Evolutionary conservation across 2,113 vertebrate genomes (phyloP), one percentile per base, ranked within the genome.

Genomic region (Alligator sinensis): DNA sequence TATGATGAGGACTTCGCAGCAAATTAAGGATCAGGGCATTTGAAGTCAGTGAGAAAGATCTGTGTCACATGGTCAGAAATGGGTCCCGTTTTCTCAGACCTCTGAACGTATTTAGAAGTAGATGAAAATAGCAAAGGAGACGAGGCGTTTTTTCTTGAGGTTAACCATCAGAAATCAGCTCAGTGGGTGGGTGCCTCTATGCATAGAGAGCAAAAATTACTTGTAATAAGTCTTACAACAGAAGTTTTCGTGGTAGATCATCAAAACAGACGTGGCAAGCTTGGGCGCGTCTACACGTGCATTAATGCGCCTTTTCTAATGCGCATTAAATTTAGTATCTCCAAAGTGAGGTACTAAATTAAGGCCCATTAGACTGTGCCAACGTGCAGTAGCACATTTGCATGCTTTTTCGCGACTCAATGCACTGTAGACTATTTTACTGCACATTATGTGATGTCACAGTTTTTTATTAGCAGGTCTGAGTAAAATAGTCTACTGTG

Each of bases 21-120:
- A 92, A 87, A 91, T 94, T 91, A 93, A 87, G 90, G 93, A 55
- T 82, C 82, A 86, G 61, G 38, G 54, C 91, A 87, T 0, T 84
- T 86, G 59, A 91, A 94, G 84, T 70, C 61, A 89, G 15, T 72
- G n/a, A 64, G 88, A 10, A n/a, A 83, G 80, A 80, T 95, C 89
- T 89, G 61, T 75, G 84, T 94, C 84, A 79, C 77, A 77, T 9
- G 87, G 89, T 30, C 14, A 89, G 75, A 80, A 58, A 63, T 86
- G 80, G 63, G 61, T 94, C 68, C 89, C 63, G 27, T 59, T 89
- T 58, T 68, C 15, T 59, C 78, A 28, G 61, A 57, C 30, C 18
- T 34, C n/a, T 30, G n/a, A 68, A 68, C 15, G 19, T 68, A 34
- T 34, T 9, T 34, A 18, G 25, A 87, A 93, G 83, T 68, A 68